Base-by-base conservation (phyloP, 1,140 invertebrate species). In the Battus philenor region DNA sequence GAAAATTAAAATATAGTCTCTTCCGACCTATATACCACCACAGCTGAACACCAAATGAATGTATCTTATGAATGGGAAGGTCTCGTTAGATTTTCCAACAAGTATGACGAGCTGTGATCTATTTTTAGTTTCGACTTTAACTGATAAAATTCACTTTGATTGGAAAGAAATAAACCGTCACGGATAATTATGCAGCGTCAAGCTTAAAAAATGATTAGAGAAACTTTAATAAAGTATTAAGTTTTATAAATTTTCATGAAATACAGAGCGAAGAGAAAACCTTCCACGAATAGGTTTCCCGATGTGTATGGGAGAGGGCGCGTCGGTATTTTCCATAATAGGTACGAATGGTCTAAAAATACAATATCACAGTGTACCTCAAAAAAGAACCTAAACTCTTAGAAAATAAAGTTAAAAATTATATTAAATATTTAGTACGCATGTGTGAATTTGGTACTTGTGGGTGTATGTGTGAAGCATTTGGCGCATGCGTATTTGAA, bases 331-430 rank as follows among this genome's bases (percentile, higher is more conserved):
- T 62, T 54, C 67, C 58, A 44, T 71, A 76, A 71, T 79, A 70
- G 70, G 68, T 54, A 65, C 60, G 69, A 73, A 80, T 75, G 62
- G 72, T 79, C 81, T 85, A 85, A 85, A 82, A 85, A 85, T 85
- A 85, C 61, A 65, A 74, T 47, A 10, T 5, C 4, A 29, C 6
- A 13, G n/a, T n/a, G 6, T 24, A 26, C 2, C 5, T 13, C n/a
- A 7, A 68, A 52, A 38, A 15, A 60, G 5, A 39, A 56, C 61
- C 22, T 30, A 70, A 68, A 27, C 1, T 1, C 0, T 1, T 10
- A 1, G 4, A 0, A 12, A 6, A 1, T 43, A 43, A 56, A 46
- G 30, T 48, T 46, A 32, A 30, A 54, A 49, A 45, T 41, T 69
- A 44, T 7, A 11, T 41, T 15, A 12, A 41, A 24, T 22, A 11